phyloP scores from a whole-genome alignment of 2,888 invertebrate species.

The Ichneumoninae sp. region DNA sequence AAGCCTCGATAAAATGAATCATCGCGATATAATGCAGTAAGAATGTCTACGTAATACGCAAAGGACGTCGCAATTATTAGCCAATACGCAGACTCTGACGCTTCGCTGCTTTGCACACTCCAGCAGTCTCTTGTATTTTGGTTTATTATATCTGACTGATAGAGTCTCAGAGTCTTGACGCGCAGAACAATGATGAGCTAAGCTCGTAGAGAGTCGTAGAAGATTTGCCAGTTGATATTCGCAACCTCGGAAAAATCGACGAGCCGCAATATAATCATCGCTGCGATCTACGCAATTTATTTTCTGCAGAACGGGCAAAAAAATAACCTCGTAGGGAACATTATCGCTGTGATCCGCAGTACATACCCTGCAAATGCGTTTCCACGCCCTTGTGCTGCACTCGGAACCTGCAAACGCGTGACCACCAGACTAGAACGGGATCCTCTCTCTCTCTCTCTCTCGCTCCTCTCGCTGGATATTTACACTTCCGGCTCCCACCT shows the following conservation, averaged over 20 bases:
- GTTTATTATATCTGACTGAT: not conserved
- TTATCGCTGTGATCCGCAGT: conserved; percentile 23
- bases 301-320: not conserved
- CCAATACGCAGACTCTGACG: conserved; percentile 4
- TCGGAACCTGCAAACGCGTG: conserved; percentile 43
- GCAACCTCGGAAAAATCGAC: not conserved
- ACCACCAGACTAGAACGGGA: conserved; percentile 65
- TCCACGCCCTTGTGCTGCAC: conserved; percentile 60
- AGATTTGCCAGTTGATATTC: not conserved
- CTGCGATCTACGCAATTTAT: conserved; percentile 4
- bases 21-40: not conserved
- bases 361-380: conserved; percentile 39
- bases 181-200: not conserved
- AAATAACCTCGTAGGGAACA: not conserved
- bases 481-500: conserved; percentile 64
- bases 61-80: not conserved
- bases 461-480: conserved; percentile 53
- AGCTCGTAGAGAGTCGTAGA: not conserved
- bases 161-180: not conserved
- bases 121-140: not conserved
- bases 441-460: conserved; percentile 33
- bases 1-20: conserved; percentile 9
- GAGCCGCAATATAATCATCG: not conserved
- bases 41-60: not conserved
- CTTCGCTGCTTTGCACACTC: too few relatives aligned